Percentiles rank a stretch among this genome's conserved stretches.
These are phyloP conservation scores for Carassius carassius DNA, from an alignment of 2,113 vertebrate genomes.

Conservation along the genomic window DNA sequence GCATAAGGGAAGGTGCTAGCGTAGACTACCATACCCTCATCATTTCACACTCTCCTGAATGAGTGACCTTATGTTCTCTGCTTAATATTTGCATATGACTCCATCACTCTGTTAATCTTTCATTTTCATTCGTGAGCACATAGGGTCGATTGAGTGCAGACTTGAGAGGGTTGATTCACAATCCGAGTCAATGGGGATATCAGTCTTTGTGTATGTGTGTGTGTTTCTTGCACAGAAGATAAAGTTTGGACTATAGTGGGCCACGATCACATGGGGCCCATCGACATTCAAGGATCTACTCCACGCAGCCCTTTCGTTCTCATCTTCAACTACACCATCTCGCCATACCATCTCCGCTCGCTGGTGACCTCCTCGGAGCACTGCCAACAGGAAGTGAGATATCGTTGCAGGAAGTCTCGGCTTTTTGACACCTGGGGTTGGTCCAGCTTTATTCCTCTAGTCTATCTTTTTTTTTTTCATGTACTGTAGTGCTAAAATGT, in stretches of 20 bases:
- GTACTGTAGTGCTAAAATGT: not conserved
- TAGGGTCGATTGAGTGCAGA: slow-evolving; percentile 21
- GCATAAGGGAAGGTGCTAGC: slow-evolving; percentile 43
- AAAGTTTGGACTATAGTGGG: slow-evolving; percentile 88
- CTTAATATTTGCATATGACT: slow-evolving; percentile 58
- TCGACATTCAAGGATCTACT: slow-evolving; percentile 75
- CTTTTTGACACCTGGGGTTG: slow-evolving; percentile 90
- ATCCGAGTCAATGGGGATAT: slow-evolving; percentile 13
- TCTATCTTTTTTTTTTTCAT: not conserved
- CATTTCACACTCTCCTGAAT: slow-evolving; percentile 50
- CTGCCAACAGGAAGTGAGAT: slow-evolving; percentile 91
- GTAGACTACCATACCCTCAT: slow-evolving; percentile 33
- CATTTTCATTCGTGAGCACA: slow-evolving; percentile 54
- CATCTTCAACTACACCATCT: slow-evolving; percentile 83
- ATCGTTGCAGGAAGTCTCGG: slow-evolving; percentile 88
- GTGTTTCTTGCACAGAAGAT: slow-evolving; percentile 77
- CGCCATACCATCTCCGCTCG: slow-evolving; percentile 83
- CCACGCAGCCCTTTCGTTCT: slow-evolving; percentile 76
- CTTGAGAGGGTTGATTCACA: slow-evolving; percentile 22
- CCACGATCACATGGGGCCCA: slow-evolving; percentile 85
- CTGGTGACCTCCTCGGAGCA: slow-evolving; percentile 84
- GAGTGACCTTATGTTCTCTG: slow-evolving; percentile 57
- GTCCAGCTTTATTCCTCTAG: slow-evolving; percentile 35
- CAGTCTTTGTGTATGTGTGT: slow-evolving; percentile 25
- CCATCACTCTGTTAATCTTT: slow-evolving; percentile 55